phyloP scores from a whole-genome alignment of 2,797 vertebrate genomes.

The Sebastiscus tertius region DNA sequence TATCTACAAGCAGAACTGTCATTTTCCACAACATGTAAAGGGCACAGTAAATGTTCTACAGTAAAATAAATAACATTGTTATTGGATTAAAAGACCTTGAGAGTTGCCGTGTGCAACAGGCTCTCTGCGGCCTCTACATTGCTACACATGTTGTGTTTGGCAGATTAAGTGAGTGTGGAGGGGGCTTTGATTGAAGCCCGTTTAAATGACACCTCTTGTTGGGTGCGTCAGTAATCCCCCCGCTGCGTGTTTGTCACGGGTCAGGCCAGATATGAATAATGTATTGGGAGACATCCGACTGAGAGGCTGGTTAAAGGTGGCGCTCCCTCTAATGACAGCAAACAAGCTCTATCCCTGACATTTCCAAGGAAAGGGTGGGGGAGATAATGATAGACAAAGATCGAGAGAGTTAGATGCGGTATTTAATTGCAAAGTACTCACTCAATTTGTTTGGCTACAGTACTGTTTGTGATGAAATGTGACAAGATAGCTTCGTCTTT shows the following conservation, averaged over 20 bases:
- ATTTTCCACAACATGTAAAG: not conserved
- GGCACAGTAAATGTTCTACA: not conserved
- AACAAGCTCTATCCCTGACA: conserved; percentile 70
- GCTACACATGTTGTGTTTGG: conserved; percentile 26
- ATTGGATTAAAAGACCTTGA: conserved; percentile 14
- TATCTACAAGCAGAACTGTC: not conserved
- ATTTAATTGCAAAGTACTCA: conserved; percentile 28
- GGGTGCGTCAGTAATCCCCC: conserved; percentile 58
- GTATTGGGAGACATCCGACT: conserved; percentile 72
- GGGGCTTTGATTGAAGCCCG: conserved; percentile 60
- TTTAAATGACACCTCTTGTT: conserved; percentile 67
- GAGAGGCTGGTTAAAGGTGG: conserved; percentile 74
- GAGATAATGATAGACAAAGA: conserved; percentile 15
- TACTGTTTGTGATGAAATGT: conserved; percentile 36
- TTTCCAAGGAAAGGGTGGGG: conserved; percentile 44
- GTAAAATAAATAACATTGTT: not conserved
- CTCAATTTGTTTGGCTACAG: conserved; percentile 37
- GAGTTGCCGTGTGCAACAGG: not conserved
- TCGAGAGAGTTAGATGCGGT: conserved; percentile 20
- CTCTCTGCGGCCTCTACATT: not conserved
- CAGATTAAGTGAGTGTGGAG: conserved; percentile 32
- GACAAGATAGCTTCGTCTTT: conserved; percentile 27
- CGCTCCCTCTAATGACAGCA: conserved; percentile 69
- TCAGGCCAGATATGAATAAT: conserved; percentile 79
- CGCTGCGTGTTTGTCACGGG: conserved; percentile 62